Percentiles rank a stretch among this genome's conserved stretches.
These are phyloP conservation scores for Actinemys pallida DNA, from an alignment of 2,113 vertebrate species.

Conservation along the genomic window DNA sequence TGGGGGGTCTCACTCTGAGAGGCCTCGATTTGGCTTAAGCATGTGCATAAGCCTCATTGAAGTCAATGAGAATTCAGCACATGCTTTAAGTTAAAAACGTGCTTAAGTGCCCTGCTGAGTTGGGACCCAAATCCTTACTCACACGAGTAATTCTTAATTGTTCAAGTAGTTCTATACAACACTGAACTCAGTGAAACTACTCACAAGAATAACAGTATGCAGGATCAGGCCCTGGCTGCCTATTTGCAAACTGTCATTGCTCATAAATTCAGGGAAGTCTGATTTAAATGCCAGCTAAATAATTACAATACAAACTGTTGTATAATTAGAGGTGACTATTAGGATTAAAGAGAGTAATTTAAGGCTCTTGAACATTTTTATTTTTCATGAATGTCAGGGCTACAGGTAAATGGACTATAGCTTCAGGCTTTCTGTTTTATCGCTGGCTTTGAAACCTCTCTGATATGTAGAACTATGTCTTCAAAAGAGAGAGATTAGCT, in stretches of 20 bases:
- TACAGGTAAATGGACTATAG: conserved; percentile 59
- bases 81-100: rapidly evolving
- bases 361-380: conserved; percentile 37
- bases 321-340: conserved; percentile 38
- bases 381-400: conserved; percentile 53
- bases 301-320: conserved; percentile 27
- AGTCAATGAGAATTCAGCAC: background rate
- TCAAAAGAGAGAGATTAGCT: conserved; percentile 76
- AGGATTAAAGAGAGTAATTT: conserved; percentile 42
- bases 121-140: background rate
- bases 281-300: conserved; percentile 25
- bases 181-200: rapidly evolving
- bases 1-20: background rate
- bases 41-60: background rate
- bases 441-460: conserved; percentile 62
- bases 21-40: background rate
- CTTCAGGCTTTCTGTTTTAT: conserved; percentile 70
- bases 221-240: background rate
- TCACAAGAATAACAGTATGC: background rate
- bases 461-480: conserved; percentile 68
- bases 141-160: background rate
- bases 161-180: background rate
- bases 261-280: conserved; percentile 18
- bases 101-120: background rate
- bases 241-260: background rate